These are phyloP conservation scores for Sinocyclocheilus grahami DNA, from an alignment of 2,113 vertebrate genomes.

Conservation along the genomic window DNA sequence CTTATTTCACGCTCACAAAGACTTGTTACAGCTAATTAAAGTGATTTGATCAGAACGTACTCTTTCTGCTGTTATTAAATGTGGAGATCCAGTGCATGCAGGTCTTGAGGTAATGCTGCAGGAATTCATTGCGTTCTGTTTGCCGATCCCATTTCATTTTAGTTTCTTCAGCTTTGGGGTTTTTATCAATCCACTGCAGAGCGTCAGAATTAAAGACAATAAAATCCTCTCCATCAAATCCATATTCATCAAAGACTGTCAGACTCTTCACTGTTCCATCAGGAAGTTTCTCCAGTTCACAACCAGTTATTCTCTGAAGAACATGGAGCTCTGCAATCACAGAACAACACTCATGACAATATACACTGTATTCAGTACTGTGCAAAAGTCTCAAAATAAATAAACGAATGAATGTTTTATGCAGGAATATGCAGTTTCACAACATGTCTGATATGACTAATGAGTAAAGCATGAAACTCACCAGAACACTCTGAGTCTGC, in stretches of 20 bases:
- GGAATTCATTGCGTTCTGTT: accelerated
- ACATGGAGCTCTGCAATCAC: background rate
- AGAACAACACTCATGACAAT: background rate
- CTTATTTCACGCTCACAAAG: no score
- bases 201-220: no score
- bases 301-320: background rate
- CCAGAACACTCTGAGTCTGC: background rate
- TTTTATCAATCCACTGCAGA: background rate
- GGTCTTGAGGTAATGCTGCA: accelerated
- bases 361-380: no score
- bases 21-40: no score
- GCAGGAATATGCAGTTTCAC: background rate
- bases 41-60: no score
- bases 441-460: background rate
- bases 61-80: no score
- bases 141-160: background rate
- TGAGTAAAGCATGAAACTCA: background rate
- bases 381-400: no score
- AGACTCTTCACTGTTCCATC: background rate
- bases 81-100: no score
- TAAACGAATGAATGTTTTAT: background rate
- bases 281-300: background rate
- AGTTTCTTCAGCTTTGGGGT: background rate
- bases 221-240: no score
- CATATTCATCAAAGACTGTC: background rate